Evolutionary conservation across 2,888 invertebrate species (phyloP).

Genomic region (Tachina grossa): DNA sequence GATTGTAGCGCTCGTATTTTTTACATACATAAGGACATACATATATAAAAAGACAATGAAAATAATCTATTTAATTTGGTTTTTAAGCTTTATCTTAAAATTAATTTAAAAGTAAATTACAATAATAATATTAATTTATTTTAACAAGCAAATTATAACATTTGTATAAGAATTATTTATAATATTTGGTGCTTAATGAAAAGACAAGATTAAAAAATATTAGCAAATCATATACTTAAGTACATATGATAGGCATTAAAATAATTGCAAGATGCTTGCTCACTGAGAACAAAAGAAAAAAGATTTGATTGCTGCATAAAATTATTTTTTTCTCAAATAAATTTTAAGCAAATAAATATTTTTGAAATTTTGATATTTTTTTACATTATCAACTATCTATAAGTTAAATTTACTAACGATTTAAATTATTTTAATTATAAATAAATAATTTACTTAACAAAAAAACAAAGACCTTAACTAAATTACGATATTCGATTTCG

Average conservation of each 20-base stretch:
- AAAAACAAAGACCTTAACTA: neutral
- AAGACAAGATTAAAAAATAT: conserved; percentile 33
- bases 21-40: no score
- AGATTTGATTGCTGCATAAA: conserved; percentile 49
- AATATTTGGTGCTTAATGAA: conserved; percentile 53
- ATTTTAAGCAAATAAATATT: conserved; percentile 31
- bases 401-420: conserved; percentile 38
- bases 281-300: conserved; percentile 16
- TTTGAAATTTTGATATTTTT: conserved; percentile 67
- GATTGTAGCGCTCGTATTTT: neutral
- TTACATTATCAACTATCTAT: conserved; percentile 42
- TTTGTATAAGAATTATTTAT: neutral
- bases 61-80: conserved; percentile 9
- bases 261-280: conserved; percentile 57
- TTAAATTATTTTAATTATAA: conserved; percentile 44
- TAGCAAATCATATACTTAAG: conserved; percentile 10
- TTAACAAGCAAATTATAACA: neutral
- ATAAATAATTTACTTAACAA: conserved; percentile 26
- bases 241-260: conserved; percentile 1
- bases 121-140: neutral
- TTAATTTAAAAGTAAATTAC: conserved; percentile 19
- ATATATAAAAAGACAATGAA: conserved; percentile 34
- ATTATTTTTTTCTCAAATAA: conserved; percentile 29
- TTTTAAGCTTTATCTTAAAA: conserved; percentile 53
- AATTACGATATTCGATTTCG: no score